phyloP scores from a whole-genome alignment of 2,888 invertebrate genomes.

The Diarsia brunnea region DNA sequence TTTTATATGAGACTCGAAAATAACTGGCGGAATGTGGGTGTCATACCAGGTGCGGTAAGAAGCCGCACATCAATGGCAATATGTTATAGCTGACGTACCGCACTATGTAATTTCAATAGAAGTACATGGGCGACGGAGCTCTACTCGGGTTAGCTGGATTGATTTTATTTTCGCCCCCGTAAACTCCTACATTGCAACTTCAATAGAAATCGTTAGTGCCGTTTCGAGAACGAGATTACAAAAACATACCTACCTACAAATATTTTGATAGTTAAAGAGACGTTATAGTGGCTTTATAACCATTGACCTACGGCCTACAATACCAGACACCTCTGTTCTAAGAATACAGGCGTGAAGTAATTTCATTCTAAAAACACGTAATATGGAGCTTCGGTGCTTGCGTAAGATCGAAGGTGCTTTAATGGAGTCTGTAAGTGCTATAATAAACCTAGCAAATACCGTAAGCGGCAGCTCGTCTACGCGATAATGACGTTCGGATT shows the following conservation, averaged over 20 bases:
- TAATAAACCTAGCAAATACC: slow-evolving; percentile 41
- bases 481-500: slow-evolving; percentile 27
- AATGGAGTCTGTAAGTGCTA: slow-evolving; percentile 35
- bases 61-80: background rate
- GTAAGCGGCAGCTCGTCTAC: slow-evolving; percentile 24
- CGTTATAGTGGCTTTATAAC: background rate
- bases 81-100: background rate
- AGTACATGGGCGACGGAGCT: background rate
- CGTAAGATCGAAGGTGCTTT: slow-evolving; percentile 36
- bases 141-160: no score
- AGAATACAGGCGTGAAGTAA: background rate
- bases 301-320: background rate
- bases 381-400: slow-evolving; percentile 16
- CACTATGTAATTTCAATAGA: background rate
- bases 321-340: background rate
- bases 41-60: background rate
- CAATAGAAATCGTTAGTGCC: no score
- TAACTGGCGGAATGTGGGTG: background rate
- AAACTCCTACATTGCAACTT: no score
- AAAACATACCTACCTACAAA: no score
- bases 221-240: no score
- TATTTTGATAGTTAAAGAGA: background rate
- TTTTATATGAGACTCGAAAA: background rate
- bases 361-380: background rate
- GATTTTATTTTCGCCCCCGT: no score